Percentiles rank a stretch among this genome's conserved stretches.
These are phyloP conservation scores for Shargacucullia verbasci DNA, from an alignment of 2,888 invertebrate species.

Conservation along the genomic window DNA sequence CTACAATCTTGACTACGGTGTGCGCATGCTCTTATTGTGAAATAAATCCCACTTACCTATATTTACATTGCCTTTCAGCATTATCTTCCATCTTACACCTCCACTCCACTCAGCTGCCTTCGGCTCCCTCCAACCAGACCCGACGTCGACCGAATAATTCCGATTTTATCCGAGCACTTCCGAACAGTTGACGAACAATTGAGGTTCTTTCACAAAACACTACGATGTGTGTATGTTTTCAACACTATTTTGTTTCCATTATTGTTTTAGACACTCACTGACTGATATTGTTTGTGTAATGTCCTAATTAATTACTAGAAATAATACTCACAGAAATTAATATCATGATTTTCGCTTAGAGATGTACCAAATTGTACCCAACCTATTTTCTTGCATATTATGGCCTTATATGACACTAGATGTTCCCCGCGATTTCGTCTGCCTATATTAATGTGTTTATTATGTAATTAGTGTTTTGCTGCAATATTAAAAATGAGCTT, in stretches of 20 bases:
- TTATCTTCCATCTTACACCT: slow-evolving; percentile 86
- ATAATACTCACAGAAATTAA: neutral
- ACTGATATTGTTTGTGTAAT: neutral
- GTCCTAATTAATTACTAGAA: slow-evolving; percentile 3
- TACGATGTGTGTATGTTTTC: slow-evolving; percentile 27
- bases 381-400: no score
- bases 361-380: neutral
- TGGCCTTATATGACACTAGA: no score
- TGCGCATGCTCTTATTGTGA: no score
- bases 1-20: no score
- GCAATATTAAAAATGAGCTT: no score
- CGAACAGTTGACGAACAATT: no score
- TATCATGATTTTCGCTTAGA: neutral
- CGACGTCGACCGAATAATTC: slow-evolving; percentile 53
- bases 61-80: slow-evolving; percentile 77
- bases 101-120: slow-evolving; percentile 59
- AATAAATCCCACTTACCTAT: slow-evolving; percentile 73
- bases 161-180: slow-evolving; percentile 40
- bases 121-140: slow-evolving; percentile 58
- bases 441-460: no score
- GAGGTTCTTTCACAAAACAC: slow-evolving; percentile 52
- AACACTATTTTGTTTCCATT: slow-evolving; percentile 67
- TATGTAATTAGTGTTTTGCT: no score
- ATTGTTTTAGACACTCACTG: slow-evolving; percentile 39
- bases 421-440: no score